phyloP scores from a whole-genome alignment of 2,888 invertebrate genomes.

The Horisme vitalbata region DNA sequence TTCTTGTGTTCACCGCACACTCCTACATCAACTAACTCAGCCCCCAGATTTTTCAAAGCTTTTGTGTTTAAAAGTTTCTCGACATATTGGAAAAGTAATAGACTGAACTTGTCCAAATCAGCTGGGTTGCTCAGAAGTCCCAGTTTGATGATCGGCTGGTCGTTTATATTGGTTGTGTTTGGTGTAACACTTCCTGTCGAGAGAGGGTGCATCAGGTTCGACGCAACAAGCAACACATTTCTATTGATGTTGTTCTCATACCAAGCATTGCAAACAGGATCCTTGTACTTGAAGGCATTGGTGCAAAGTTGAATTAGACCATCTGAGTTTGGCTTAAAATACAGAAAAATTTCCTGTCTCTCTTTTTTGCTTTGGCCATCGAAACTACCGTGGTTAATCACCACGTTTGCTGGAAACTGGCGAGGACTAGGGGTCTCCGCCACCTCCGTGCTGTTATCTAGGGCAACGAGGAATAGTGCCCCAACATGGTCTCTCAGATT shows the following conservation, averaged over 20 bases:
- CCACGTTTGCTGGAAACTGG: background rate
- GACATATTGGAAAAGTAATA: background rate
- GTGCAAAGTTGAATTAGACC: conserved; percentile 38
- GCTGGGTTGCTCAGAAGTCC: conserved; percentile 9
- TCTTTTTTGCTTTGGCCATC: conserved; percentile 31
- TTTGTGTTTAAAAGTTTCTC: conserved; percentile 12
- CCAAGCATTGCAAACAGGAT: conserved; percentile 39
- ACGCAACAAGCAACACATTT: conserved; percentile 16
- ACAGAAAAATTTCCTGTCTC: conserved; percentile 37
- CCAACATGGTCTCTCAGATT: conserved; percentile 31
- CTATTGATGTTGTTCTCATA: conserved; percentile 21
- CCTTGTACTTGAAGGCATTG: conserved; percentile 36
- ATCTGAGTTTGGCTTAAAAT: conserved; percentile 30
- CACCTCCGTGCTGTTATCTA: background rate
- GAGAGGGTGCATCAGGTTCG: conserved; percentile 29
- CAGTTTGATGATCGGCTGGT: conserved; percentile 22
- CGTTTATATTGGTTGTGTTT: conserved; percentile 21
- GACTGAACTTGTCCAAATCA: conserved; percentile 19
- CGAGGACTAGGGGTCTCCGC: conserved; percentile 1
- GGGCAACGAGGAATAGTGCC: background rate
- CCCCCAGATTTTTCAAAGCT: conserved; percentile 18
- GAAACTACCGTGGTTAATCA: background rate
- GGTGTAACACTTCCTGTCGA: conserved; percentile 36
- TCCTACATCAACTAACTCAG: conserved; percentile 20
- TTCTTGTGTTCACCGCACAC: conserved; percentile 5